These are phyloP conservation scores for Lanius collurio DNA, from an alignment of 2,113 vertebrate genomes.

Conservation along the genomic window DNA sequence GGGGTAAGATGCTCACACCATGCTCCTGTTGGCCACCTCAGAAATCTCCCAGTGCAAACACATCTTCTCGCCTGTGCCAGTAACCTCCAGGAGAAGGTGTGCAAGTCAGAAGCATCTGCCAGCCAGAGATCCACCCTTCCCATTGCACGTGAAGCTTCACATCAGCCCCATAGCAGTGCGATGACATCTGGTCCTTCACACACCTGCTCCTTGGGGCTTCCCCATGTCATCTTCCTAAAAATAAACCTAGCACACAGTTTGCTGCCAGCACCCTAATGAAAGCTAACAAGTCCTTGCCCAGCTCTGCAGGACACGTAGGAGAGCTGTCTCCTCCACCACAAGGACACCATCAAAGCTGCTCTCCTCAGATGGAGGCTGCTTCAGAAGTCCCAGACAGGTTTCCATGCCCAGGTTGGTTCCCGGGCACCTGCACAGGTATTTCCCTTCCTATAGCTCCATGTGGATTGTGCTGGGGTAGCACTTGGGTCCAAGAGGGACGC, in stretches of 20 bases:
- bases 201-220: neutral
- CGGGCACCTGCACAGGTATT: neutral
- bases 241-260: neutral
- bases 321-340: neutral
- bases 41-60: neutral
- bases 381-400: neutral
- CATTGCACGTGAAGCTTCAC: neutral
- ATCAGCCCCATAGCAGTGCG: neutral
- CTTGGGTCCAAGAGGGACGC: neutral
- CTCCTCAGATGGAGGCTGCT: neutral
- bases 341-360: neutral
- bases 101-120: neutral
- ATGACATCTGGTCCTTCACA: neutral
- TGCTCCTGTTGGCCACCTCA: neutral
- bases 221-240: neutral
- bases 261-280: neutral
- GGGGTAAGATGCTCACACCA: neutral
- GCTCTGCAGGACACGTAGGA: neutral
- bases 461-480: neutral
- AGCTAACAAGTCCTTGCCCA: neutral
- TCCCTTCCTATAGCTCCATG: neutral
- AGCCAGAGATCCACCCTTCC: neutral
- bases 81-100: neutral
- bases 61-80: neutral
- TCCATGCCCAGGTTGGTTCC: neutral